Base-by-base conservation (phyloP, 1,140 invertebrate species). In the Adelges cooleyi region DNA sequence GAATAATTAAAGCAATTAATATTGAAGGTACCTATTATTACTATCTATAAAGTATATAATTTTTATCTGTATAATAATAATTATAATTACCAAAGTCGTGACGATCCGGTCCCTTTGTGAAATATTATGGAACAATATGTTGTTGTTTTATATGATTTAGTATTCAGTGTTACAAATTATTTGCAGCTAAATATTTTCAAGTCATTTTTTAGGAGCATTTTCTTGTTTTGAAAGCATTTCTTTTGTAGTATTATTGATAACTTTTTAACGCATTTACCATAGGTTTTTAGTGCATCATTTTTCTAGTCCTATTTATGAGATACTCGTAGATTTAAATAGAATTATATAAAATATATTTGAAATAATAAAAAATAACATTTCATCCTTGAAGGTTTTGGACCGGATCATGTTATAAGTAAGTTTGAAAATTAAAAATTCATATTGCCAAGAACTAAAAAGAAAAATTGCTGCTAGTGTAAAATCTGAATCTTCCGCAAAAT, bases 381-480 rank as follows among this genome's bases (percentile, higher is more conserved):
- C 25, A 2, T n/a, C 40, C 40, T 67, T 42, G 20, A 44, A 46
- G 66, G 66, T 27, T 67, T 67, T 59, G 44, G 66, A 36, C 66
- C 66, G 15, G 44, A 67, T 33, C 38, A 59, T 15, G 53, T 62
- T 0, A 49, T 67, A 17, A 59, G 52, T 44, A 67, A 67, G 48
- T 67, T 67, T 38, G 62, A 62, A 38, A 67, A 67, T 36, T 59
- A 54, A 22, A 50, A 67, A 53, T 59, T 67, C 66, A 38, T 67
- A 67, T 54, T 62, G 66, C 44, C 53, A 67, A 48, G 66, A 67
- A 48, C 23, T 67, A 20, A 67, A 66, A n/a, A 62, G n/a, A n/a
- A n/a, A 67, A 53, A 67, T 59, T 22, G 53, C 51, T 1, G 42
- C 38, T 42, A 67, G 53, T 48, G 27, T 62, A 48, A 59, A 36